Percentiles rank a stretch among this genome's conserved stretches.
These are phyloP conservation scores for Morone chrysops DNA, from an alignment of 2,113 vertebrate species.

Conservation along the genomic window DNA sequence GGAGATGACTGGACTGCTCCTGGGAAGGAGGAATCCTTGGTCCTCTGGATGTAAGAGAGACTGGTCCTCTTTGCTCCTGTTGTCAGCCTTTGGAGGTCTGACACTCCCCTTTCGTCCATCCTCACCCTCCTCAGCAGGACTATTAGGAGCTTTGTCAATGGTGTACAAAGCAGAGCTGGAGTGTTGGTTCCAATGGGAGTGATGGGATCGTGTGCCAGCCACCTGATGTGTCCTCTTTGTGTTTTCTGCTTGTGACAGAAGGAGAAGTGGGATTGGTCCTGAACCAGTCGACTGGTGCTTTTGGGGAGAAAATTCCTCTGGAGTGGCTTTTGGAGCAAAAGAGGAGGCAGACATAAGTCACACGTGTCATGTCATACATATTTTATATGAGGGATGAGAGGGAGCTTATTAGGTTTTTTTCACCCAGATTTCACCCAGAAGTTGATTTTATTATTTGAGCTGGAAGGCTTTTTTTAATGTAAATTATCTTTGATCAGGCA, in stretches of 20 bases:
- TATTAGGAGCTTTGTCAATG: not conserved
- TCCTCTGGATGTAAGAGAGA: slow-evolving; percentile 1
- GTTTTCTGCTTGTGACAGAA: slow-evolving; percentile 24
- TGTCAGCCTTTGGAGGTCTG: too few relatives aligned
- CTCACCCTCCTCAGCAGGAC: not conserved
- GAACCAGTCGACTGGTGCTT: not conserved
- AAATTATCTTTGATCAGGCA: not conserved
- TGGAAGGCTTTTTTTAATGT: not conserved
- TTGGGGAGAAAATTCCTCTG: not conserved
- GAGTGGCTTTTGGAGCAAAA: not conserved
- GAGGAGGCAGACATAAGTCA: not conserved
- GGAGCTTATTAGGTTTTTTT: too few relatives aligned
- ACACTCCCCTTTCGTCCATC: not conserved
- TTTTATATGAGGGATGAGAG: not conserved
- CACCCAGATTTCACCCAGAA: too few relatives aligned
- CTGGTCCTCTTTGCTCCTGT: not conserved
- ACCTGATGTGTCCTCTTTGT: not conserved
- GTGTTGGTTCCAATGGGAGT: not conserved
- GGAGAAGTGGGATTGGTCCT: slow-evolving; percentile 21
- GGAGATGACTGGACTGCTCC: slow-evolving; percentile 77
- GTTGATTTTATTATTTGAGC: not conserved
- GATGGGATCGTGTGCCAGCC: not conserved
- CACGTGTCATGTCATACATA: too few relatives aligned
- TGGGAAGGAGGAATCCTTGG: slow-evolving; percentile 43
- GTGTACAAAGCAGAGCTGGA: not conserved